Evolutionary conservation across 1,140 invertebrate species (phyloP).

Genomic region (Conus ventricosus): DNA sequence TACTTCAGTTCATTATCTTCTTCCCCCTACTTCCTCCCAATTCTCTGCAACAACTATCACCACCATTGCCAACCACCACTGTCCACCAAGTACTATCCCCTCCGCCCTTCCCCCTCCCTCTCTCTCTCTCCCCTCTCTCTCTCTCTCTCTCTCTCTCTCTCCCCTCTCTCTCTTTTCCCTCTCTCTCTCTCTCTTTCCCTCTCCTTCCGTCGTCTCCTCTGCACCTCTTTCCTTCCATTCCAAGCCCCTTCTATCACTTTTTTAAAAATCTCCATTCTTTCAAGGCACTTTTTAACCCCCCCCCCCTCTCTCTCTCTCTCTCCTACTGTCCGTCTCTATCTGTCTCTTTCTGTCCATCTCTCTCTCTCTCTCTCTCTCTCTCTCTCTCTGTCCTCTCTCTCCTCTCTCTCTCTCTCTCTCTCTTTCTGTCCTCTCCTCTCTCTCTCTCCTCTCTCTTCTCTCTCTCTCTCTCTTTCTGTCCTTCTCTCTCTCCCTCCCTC

Average conservation of each 20-base stretch:
- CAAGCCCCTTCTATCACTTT: no score
- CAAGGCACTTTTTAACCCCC: not conserved
- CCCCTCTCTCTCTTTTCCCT: not conserved
- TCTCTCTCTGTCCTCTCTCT: constrained; percentile 34
- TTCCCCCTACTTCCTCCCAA: no score
- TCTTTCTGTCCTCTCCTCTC: not conserved
- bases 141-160: constrained; percentile 20
- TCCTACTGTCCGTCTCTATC: not conserved
- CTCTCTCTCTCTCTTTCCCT: not conserved
- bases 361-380: constrained; percentile 32
- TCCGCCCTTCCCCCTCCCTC: no score
- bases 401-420: constrained; percentile 41
- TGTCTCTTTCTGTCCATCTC: constrained; percentile 5
- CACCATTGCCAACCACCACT: no score
- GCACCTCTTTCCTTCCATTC: not conserved
- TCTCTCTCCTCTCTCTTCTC: not conserved
- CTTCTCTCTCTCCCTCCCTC: not conserved
- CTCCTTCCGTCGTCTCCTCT: not conserved
- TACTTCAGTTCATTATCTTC: no score
- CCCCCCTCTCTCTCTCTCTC: not conserved
- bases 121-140: no score
- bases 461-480: constrained; percentile 35
- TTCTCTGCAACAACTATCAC: no score
- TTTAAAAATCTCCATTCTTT: no score
- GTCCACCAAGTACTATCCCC: no score